These are phyloP conservation scores for Acrossocheilus wenchowensis DNA, from an alignment of 2,797 vertebrate species.

Conservation along the genomic window DNA sequence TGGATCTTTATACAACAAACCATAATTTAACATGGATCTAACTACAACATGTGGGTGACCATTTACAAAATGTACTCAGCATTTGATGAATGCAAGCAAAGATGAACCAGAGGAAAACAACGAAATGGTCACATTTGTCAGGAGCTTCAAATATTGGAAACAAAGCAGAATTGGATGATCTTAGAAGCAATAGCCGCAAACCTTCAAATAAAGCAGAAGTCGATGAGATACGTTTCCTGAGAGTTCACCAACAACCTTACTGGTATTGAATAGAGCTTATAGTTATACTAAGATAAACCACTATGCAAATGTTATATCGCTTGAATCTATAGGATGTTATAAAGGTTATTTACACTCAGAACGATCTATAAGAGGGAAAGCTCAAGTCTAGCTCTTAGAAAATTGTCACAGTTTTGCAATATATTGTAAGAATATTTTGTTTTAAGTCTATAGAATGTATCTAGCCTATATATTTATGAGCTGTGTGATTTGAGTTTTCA, in stretches of 20 bases:
- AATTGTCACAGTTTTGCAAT: slow-evolving; percentile 71
- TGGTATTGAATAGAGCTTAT: slow-evolving; percentile 82
- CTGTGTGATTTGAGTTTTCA: slow-evolving; percentile 66
- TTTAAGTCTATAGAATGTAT: slow-evolving; percentile 75
- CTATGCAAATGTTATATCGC: slow-evolving; percentile 64
- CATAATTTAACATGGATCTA: slow-evolving; percentile 46
- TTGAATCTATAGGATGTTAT: slow-evolving; percentile 63
- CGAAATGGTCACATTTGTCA: slow-evolving; percentile 39
- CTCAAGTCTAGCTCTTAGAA: slow-evolving; percentile 64
- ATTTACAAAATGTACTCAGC: slow-evolving; percentile 15
- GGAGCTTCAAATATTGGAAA: slow-evolving; percentile 13
- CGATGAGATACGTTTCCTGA: slow-evolving; percentile 90
- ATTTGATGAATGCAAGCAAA: slow-evolving; percentile 23
- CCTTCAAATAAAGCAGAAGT: slow-evolving; percentile 73
- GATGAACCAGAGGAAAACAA: slow-evolving; percentile 10
- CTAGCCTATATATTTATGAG: slow-evolving; percentile 64
- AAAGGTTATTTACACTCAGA: slow-evolving; percentile 60
- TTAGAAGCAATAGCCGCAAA: slow-evolving; percentile 77
- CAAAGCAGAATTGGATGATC: slow-evolving; percentile 55
- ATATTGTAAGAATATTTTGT: slow-evolving; percentile 71
- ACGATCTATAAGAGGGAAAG: slow-evolving; percentile 61
- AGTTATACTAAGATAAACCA: slow-evolving; percentile 66
- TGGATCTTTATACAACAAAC: slow-evolving; percentile 31
- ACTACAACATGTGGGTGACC: slow-evolving; percentile 26
- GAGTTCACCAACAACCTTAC: slow-evolving; percentile 92